Evolutionary conservation across 1,140 invertebrate genomes (phyloP), one percentile per base, ranked within the genome.

Genomic region (Varroa destructor): DNA sequence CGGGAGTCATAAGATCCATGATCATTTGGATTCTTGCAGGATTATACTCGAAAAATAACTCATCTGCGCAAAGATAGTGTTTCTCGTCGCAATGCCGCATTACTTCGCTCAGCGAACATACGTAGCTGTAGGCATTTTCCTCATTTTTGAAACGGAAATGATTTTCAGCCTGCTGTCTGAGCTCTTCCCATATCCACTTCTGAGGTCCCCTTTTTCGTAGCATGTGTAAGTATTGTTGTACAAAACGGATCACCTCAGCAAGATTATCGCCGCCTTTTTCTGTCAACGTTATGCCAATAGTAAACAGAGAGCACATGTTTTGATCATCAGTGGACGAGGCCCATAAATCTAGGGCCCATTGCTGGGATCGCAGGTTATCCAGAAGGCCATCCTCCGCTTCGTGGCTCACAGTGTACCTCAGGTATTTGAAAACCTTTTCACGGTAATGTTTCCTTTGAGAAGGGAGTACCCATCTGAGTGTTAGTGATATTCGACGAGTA

Each of bases 141-240:
- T 82, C 82, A 74, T 82, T 81, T 54, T 77, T 72, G 73, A 77
- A 77, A 6, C 72, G 71, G 72, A 77, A 77, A 43, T 74, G 71
- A 3, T 75, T 73, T 37, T 75, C 72, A 3, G 74, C 72, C 1
- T 77, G 61, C 42, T 72, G 78, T 73, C 76, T 74, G 72, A 78
- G 77, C 75, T 82, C 81, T 46, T 78, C 75, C 70, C 80, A 79
- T 42, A 82, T 77, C 80, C 81, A 81, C 70, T 80, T 74, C 71
- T 81, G 75, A 1, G 78, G 74, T 67, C 79, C 79, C 43, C 78
- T 78, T 40, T 75, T 75, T 55, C 74, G 75, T 55, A 82, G 70
- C 79, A 82, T 79, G 72, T 79, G 77, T 57, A 82, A 75, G 74
- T 81, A 81, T 71, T 81, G 54, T 73, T 77, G 81, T 12, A 77